These are phyloP conservation scores for Naja naja DNA, from an alignment of 2,113 vertebrate genomes.

Conservation along the genomic window DNA sequence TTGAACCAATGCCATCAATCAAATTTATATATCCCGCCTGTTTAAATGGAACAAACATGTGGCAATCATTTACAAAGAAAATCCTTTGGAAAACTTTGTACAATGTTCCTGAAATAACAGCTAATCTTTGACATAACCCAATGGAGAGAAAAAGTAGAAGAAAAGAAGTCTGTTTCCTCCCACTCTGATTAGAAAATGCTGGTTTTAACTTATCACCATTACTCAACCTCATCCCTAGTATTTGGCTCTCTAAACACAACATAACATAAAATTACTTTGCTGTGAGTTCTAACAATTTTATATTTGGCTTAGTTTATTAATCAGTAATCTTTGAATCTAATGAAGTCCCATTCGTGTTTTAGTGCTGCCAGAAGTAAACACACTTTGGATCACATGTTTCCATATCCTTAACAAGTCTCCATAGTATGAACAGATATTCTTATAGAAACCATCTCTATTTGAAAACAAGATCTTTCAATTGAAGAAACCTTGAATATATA, in stretches of 20 bases:
- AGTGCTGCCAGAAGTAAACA: neutral
- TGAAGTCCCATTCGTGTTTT: neutral
- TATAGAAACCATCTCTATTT: neutral
- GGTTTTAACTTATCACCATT: slow-evolving; percentile 29
- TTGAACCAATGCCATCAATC: slow-evolving; percentile 64
- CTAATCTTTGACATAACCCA: slow-evolving; percentile 71
- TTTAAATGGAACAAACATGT: slow-evolving; percentile 63
- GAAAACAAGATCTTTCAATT: neutral
- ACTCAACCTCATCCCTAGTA: neutral
- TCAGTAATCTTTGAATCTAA: neutral
- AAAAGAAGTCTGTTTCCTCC: slow-evolving; percentile 63
- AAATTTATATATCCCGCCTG: slow-evolving; percentile 51
- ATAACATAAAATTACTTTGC: neutral
- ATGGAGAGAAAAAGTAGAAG: slow-evolving; percentile 50
- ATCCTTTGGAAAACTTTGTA: slow-evolving; percentile 58
- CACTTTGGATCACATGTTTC: neutral
- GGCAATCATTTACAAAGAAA: slow-evolving; percentile 69
- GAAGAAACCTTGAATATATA: neutral
- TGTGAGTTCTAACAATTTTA: neutral
- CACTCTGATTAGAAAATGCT: slow-evolving; percentile 27
- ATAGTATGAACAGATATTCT: neutral
- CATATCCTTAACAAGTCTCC: neutral
- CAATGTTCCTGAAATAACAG: slow-evolving; percentile 49
- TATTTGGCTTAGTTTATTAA: neutral
- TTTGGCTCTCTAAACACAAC: neutral